Conservation (phyloP, 2,113 vertebrate species). For the Erythrocercus mccallii region DNA sequence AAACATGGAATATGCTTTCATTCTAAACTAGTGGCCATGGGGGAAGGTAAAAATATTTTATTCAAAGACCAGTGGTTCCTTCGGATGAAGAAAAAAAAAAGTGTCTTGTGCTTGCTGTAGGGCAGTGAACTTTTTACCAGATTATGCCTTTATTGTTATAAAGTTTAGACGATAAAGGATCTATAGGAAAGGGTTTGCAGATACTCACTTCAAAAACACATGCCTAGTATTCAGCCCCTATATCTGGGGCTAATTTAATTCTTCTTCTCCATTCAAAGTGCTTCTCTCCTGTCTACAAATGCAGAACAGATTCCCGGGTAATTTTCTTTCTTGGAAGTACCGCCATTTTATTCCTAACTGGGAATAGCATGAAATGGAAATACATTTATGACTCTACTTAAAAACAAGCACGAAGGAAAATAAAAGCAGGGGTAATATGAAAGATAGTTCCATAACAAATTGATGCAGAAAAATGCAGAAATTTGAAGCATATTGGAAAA, state of each 20-base stretch:
- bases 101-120: slow-evolving; percentile 1
- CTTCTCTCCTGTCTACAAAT: slow-evolving; percentile 56
- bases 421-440: not conserved
- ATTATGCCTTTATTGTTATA: slow-evolving; percentile 39
- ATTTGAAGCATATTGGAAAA: not conserved
- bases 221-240: slow-evolving; percentile 37
- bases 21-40: slow-evolving; percentile 26
- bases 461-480: not conserved
- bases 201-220: slow-evolving; percentile 54
- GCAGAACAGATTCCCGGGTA: slow-evolving; percentile 53
- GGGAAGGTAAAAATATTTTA: slow-evolving; percentile 52
- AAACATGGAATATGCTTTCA: slow-evolving; percentile 66
- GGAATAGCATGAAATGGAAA: slow-evolving; percentile 37
- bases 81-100: not conserved
- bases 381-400: slow-evolving; percentile 11
- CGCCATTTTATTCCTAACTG: slow-evolving; percentile 21
- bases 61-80: slow-evolving; percentile 33
- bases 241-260: slow-evolving; percentile 67
- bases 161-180: slow-evolving; percentile 18
- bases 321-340: slow-evolving; percentile 57
- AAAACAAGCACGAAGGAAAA: slow-evolving; percentile 27
- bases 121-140: slow-evolving; percentile 29
- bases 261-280: slow-evolving; percentile 47
- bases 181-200: slow-evolving; percentile 27
- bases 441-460: slow-evolving; percentile 17